phyloP scores from a whole-genome alignment of 1,140 invertebrate species.

The Spodoptera frugiperda region DNA sequence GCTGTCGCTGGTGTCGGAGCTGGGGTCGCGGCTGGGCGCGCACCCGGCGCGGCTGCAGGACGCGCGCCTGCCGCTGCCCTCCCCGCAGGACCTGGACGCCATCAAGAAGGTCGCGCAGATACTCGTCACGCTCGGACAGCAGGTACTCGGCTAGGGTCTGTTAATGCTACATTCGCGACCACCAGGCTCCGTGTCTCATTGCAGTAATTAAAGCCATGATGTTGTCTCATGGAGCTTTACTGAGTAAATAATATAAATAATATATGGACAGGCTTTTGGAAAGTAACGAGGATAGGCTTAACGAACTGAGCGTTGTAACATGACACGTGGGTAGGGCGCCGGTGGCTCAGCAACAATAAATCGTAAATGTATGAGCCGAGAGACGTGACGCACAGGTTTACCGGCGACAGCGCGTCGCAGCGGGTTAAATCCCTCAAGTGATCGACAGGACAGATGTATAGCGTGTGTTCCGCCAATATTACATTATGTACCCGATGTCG shows the following conservation, averaged over 20 bases:
- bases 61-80: slow-evolving; percentile 61
- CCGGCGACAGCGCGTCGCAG: not conserved
- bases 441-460: slow-evolving; percentile 20
- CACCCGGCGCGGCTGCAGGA: slow-evolving; percentile 55
- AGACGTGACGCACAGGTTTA: slow-evolving; percentile 19
- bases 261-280: not conserved
- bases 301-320: not conserved
- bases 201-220: too few species aligned
- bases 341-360: not conserved
- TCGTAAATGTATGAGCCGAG: slow-evolving; percentile 13
- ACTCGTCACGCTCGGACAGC: slow-evolving; percentile 73
- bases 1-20: slow-evolving; percentile 56
- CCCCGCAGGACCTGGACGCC: slow-evolving; percentile 70
- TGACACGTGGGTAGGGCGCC: not conserved
- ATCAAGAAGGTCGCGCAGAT: slow-evolving; percentile 76
- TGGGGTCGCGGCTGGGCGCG: slow-evolving; percentile 61
- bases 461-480: not conserved
- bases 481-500: not conserved
- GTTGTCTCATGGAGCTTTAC: too few species aligned
- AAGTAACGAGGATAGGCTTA: not conserved
- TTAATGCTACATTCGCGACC: not conserved
- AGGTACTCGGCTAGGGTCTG: slow-evolving; percentile 66
- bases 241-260: too few species aligned
- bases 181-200: too few species aligned
- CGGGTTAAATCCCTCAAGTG: slow-evolving; percentile 1